A percentile compares a stretch with the other conserved stretches of the same genome.
phyloP scores from a whole-genome alignment of 2,113 vertebrate species.

The Drymodes brunneopygia region DNA sequence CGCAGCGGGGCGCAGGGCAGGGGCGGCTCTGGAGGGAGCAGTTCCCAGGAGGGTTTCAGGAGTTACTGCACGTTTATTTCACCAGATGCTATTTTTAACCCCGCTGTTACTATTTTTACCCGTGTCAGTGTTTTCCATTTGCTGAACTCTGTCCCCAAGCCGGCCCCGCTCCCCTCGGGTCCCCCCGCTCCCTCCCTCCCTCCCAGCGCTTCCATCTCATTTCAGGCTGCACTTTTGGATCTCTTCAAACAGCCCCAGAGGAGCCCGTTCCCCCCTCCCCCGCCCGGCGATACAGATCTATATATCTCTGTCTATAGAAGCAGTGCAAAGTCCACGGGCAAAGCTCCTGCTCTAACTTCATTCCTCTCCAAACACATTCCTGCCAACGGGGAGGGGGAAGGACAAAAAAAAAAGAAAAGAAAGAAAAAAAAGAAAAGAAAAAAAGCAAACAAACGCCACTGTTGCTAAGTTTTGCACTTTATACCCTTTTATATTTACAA shows the following conservation, averaged over 20 bases:
- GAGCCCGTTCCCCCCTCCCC: neutral
- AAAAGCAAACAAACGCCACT: constrained; percentile 53
- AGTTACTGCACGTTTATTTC: constrained; percentile 51
- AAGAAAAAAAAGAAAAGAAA: neutral
- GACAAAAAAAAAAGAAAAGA: too few species aligned
- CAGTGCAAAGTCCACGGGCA: constrained; percentile 35
- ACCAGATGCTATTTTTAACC: constrained; percentile 65
- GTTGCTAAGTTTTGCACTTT: constrained; percentile 63
- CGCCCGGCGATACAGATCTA: neutral
- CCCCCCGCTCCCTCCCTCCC: neutral
- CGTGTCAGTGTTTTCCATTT: constrained; percentile 62
- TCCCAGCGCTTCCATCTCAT: neutral
- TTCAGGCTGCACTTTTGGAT: neutral
- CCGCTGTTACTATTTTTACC: constrained; percentile 61
- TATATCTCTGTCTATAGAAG: neutral
- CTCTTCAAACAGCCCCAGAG: neutral
- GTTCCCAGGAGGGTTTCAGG: constrained; percentile 47
- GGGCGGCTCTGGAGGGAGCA: neutral
- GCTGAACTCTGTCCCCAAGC: constrained; percentile 52
- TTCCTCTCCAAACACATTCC: constrained; percentile 41
- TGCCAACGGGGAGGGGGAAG: neutral
- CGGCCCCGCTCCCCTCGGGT: neutral
- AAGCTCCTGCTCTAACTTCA: constrained; percentile 12
- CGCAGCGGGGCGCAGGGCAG: neutral
- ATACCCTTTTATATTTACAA: constrained; percentile 67